These are phyloP conservation scores for Alectoris magna DNA, from an alignment of 2,797 vertebrate species.

Conservation along the genomic window DNA sequence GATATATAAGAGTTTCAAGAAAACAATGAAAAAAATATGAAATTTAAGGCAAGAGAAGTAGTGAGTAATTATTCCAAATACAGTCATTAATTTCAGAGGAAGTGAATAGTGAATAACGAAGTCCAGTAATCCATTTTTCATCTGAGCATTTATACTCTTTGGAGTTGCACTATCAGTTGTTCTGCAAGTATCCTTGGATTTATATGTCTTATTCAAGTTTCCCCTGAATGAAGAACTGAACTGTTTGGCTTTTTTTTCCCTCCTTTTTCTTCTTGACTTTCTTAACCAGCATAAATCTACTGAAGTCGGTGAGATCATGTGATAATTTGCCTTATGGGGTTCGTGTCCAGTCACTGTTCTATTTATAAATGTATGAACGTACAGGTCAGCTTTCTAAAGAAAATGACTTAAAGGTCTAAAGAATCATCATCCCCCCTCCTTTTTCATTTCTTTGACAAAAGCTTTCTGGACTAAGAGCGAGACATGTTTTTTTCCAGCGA, in stretches of 20 bases:
- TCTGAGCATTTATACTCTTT: background rate
- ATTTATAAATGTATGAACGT: slow-evolving; percentile 9
- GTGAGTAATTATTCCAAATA: background rate
- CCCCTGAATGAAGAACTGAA: background rate
- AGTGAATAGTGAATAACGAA: background rate
- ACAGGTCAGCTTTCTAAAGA: background rate
- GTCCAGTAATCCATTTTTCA: background rate
- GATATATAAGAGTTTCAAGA: background rate
- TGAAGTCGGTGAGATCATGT: background rate
- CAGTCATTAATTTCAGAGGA: background rate
- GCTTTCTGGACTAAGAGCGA: background rate
- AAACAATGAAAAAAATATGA: background rate
- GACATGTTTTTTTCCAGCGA: background rate
- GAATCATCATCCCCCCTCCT: background rate
- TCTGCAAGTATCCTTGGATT: background rate
- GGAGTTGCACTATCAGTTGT: background rate
- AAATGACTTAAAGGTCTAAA: background rate
- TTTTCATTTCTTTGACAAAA: background rate
- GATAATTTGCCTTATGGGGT: background rate
- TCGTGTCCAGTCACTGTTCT: background rate
- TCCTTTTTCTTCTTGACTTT: background rate
- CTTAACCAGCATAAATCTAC: background rate
- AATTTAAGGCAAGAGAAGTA: background rate
- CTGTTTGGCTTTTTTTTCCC: background rate
- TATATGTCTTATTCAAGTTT: background rate